Base-by-base conservation (phyloP, 2,113 vertebrate species). In the Corydoras maculifer region DNA sequence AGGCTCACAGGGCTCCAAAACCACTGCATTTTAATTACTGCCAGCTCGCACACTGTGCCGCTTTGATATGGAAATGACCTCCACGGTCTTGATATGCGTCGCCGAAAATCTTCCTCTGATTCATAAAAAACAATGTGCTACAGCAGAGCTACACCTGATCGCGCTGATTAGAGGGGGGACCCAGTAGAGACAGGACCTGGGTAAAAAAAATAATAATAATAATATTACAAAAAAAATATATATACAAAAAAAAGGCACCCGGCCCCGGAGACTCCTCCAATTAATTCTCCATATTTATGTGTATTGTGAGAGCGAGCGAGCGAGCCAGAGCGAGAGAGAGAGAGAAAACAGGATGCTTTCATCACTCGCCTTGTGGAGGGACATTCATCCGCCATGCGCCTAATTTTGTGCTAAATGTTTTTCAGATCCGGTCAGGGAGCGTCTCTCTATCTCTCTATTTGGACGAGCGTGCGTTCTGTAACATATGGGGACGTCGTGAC, bases 11-110 rank as follows among this genome's bases (percentile, higher is more conserved):
- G 89, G 90, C 84, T 90, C 88, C 87, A 93, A 94, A 93, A 68
- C 93, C 92, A 90, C 88, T 92, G 93, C 93, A 93, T 97, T 94
- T 98, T 98, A 98, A 98, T 98, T 96, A 95, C 92, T 92, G 91
- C 90, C 91, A 91, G 89, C 89, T 89, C 88, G 88, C 89, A 91
- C 89, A 92, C 91, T 92, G 89, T 82, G 90, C 83, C 87, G 87
- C 94, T 98, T 98, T 97, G 95, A 98, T 96, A 97, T 96, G 94
- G 93, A 94, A 98, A 98, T 98, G 82, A 84, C 85, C 91, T 25
- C 90, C 88, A 76, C 69, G 90, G 89, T 94, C 93, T 92, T 93
- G 91, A 91, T 90, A 91, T 91, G 89, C 89, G 77, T 92, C 88
- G 91, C 91, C 90, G 91, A 92, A 25, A 93, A 96, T 94, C 92